A percentile compares a stretch with the other conserved stretches of the same genome.
These are phyloP conservation scores for Parnassius mnemosyne DNA, from an alignment of 2,888 invertebrate species.

Conservation along the genomic window DNA sequence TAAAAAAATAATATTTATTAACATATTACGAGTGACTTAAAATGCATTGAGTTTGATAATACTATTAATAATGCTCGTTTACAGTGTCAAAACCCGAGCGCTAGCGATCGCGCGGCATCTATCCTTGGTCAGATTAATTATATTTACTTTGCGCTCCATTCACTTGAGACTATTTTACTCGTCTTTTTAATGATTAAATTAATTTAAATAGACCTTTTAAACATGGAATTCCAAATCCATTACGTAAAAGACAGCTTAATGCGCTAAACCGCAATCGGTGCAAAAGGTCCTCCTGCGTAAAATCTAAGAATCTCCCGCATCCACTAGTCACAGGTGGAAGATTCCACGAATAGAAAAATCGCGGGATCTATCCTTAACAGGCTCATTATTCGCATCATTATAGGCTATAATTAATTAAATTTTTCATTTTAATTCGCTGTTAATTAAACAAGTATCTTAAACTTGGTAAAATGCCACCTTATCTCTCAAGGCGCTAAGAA, in stretches of 20 bases:
- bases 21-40: too few relatives aligned
- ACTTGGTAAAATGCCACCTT: slow-evolving; percentile 49
- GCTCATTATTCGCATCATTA: slow-evolving; percentile 55
- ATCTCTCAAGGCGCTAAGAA: slow-evolving; percentile 67
- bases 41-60: too few relatives aligned
- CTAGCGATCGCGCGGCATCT: slow-evolving; percentile 34
- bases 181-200: slow-evolving; percentile 72
- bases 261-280: slow-evolving; percentile 41
- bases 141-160: slow-evolving; percentile 57
- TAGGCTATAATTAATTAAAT: slow-evolving; percentile 50
- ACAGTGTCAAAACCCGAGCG: slow-evolving; percentile 3
- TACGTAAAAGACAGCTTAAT: slow-evolving; percentile 67
- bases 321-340: slow-evolving; percentile 52
- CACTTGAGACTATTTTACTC: slow-evolving; percentile 49
- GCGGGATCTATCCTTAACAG: slow-evolving; percentile 30
- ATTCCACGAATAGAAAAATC: slow-evolving; percentile 59
- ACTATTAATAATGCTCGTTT: not conserved
- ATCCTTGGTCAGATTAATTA: slow-evolving; percentile 59
- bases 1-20: too few relatives aligned
- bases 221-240: slow-evolving; percentile 73
- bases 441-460: slow-evolving; percentile 55
- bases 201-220: slow-evolving; percentile 71
- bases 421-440: slow-evolving; percentile 68
- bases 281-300: slow-evolving; percentile 47
- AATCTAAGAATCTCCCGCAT: slow-evolving; percentile 53